phyloP scores from a whole-genome alignment of 2,113 vertebrate species.

The Trogon surrucura region DNA sequence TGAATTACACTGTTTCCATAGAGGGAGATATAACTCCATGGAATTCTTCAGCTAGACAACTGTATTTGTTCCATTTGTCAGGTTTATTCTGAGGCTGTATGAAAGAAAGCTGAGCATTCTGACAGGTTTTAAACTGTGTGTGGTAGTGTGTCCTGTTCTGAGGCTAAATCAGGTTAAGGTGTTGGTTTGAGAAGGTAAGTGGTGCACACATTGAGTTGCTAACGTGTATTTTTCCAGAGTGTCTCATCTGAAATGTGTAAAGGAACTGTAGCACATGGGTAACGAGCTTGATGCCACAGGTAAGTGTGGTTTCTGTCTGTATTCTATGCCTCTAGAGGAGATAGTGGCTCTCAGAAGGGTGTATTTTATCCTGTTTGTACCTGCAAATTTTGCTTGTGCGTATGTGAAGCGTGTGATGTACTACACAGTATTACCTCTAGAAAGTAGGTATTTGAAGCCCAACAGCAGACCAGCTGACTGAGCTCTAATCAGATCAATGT shows the following conservation, averaged over 20 bases:
- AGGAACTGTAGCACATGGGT: too few relatives aligned
- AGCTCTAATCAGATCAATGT: not conserved
- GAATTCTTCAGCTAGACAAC: not conserved
- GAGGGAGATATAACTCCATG: not conserved
- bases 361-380: too few relatives aligned
- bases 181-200: not conserved
- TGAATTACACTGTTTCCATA: not conserved
- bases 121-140: not conserved
- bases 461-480: not conserved
- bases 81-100: not conserved
- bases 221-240: not conserved
- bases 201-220: not conserved
- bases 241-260: not conserved
- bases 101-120: not conserved
- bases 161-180: not conserved
- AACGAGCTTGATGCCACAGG: not conserved
- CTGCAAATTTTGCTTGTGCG: not conserved
- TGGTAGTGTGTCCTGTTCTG: not conserved
- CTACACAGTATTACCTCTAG: not conserved
- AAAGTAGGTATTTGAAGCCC: not conserved
- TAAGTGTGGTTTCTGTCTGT: not conserved
- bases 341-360: not conserved
- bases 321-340: too few relatives aligned
- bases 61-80: not conserved
- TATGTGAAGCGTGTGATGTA: accelerated